Conservation (phyloP, 2,113 vertebrate genomes). For the Pelecanoides urinatrix region DNA sequence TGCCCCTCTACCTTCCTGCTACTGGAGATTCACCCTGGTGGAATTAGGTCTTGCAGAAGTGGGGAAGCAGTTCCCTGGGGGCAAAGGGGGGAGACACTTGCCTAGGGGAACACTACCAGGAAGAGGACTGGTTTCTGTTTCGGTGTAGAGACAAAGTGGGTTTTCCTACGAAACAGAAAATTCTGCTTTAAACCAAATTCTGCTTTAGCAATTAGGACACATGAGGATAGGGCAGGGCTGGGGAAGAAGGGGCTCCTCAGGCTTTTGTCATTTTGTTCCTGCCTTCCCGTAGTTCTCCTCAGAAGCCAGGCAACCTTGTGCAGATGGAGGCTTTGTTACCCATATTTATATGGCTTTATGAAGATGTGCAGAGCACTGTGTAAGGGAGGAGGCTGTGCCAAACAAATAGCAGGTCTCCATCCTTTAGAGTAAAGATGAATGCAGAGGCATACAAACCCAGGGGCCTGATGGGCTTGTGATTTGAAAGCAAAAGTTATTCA, state of each 20-base stretch:
- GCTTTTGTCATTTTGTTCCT: background rate
- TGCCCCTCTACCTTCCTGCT: background rate
- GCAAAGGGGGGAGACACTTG: background rate
- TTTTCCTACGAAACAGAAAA: background rate
- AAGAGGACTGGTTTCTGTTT: background rate
- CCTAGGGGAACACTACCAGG: background rate
- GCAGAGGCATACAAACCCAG: background rate
- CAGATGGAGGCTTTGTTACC: background rate
- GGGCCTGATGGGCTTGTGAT: background rate
- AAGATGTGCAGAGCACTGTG: background rate
- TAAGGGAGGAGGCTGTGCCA: background rate
- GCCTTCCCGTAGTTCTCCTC: background rate
- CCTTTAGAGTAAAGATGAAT: background rate
- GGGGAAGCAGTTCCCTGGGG: background rate
- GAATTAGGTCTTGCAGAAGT: background rate
- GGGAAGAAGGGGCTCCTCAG: background rate
- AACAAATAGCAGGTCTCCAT: background rate
- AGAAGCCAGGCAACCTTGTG: background rate
- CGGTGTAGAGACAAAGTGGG: background rate
- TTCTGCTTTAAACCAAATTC: background rate
- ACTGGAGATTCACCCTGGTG: background rate
- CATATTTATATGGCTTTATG: background rate
- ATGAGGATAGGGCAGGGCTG: background rate
- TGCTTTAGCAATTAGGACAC: rapidly evolving
- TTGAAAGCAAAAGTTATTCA: background rate